These are phyloP conservation scores for Sardina pilchardus DNA, from an alignment of 2,113 vertebrate genomes.

Conservation along the genomic window DNA sequence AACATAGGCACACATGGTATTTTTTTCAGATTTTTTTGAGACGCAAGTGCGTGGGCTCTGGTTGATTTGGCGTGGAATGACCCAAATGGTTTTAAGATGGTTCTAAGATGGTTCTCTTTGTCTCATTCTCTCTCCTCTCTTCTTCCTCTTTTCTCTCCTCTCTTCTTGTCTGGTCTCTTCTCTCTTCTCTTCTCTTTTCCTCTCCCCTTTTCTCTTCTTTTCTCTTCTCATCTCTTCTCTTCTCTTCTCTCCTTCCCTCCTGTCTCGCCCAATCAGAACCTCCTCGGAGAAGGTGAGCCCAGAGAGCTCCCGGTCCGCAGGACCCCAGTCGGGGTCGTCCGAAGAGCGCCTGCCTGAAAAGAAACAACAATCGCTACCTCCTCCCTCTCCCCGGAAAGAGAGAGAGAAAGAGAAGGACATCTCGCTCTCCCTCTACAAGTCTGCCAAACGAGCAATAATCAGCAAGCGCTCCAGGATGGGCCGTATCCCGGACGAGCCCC, in stretches of 20 bases:
- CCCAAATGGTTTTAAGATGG: too few relatives aligned
- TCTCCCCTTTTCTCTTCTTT: slow-evolving; percentile 26
- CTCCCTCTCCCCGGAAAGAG: slow-evolving; percentile 60
- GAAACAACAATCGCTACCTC: slow-evolving; percentile 82
- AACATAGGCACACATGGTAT: too few relatives aligned
- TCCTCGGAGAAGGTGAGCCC: slow-evolving; percentile 97
- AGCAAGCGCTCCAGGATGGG: slow-evolving; percentile 91
- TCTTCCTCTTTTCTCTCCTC: not conserved
- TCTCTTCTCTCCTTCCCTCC: not conserved
- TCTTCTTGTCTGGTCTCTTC: not conserved
- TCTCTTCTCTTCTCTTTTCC: not conserved
- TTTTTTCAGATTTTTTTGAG: too few relatives aligned
- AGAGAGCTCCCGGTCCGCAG: slow-evolving; percentile 87
- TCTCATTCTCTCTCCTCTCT: not conserved
- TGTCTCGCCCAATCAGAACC: slow-evolving; percentile 70
- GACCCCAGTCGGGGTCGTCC: slow-evolving; percentile 90
- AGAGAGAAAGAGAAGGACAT: slow-evolving; percentile 84
- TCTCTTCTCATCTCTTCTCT: not conserved
- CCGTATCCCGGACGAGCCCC: slow-evolving; percentile 84
- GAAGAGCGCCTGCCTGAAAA: slow-evolving; percentile 87
- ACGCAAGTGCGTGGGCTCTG: too few relatives aligned
- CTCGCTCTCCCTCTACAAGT: slow-evolving; percentile 94
- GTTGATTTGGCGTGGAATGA: too few relatives aligned
- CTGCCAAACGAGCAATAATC: slow-evolving; percentile 97
- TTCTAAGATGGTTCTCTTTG: not conserved